phyloP scores from a whole-genome alignment of 2,888 invertebrate genomes.

The Patella depressa region DNA sequence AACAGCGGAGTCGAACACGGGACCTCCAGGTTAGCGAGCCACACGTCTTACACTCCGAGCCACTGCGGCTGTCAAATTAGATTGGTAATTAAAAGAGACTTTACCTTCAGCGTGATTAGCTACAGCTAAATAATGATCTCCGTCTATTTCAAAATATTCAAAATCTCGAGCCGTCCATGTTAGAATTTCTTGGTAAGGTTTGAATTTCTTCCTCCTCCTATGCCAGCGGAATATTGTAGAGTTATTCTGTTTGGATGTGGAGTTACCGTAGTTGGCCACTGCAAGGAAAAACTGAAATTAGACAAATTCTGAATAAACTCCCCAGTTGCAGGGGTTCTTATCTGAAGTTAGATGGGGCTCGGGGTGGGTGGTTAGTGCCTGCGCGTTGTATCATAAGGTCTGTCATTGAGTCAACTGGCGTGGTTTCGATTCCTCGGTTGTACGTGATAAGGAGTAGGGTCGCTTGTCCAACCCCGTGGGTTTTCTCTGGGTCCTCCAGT shows the following conservation, averaged over 20 bases:
- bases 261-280: conserved; percentile 66
- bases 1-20: too few relatives aligned
- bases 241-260: conserved; percentile 48
- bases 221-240: conserved; percentile 67
- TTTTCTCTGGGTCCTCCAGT: too few relatives aligned
- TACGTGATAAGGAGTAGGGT: too few relatives aligned
- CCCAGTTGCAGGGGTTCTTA: too few relatives aligned
- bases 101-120: conserved; percentile 68
- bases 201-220: conserved; percentile 58
- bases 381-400: too few relatives aligned
- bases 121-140: conserved; percentile 62
- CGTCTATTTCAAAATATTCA: conserved; percentile 63
- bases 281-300: conserved; percentile 68
- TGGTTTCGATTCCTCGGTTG: too few relatives aligned
- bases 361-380: too few relatives aligned
- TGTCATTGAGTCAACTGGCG: too few relatives aligned
- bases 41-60: too few relatives aligned
- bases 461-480: too few relatives aligned
- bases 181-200: conserved; percentile 56
- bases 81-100: not conserved
- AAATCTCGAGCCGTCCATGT: conserved; percentile 68
- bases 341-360: too few relatives aligned
- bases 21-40: too few relatives aligned
- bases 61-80: not conserved
- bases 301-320: conserved; percentile 20